Evolutionary conservation across 2,888 invertebrate genomes (phyloP).

Genomic region (Acanthacorydalis orientalis): DNA sequence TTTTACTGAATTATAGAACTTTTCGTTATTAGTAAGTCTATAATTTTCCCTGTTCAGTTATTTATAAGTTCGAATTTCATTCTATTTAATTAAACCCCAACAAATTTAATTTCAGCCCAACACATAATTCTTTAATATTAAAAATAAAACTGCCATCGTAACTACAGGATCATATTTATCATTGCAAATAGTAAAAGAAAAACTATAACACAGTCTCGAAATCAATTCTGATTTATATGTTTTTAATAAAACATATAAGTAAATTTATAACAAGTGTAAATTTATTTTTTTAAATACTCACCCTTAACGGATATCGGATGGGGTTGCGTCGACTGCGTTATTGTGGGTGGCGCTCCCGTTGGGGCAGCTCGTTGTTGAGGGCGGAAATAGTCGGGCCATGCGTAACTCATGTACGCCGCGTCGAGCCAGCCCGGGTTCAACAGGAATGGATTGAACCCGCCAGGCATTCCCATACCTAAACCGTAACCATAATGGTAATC

Average conservation of each 20-base stretch:
- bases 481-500: constrained; percentile 65
- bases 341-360: not conserved
- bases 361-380: constrained; percentile 27
- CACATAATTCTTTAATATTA: no score
- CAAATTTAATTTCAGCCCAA: no score
- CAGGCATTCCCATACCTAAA: constrained; percentile 36
- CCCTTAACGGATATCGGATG: constrained; percentile 12
- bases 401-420: constrained; percentile 64
- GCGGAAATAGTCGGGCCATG: constrained; percentile 51
- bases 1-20: no score
- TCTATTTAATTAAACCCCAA: no score
- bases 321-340: not conserved
- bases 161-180: no score
- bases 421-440: constrained; percentile 75
- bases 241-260: constrained; percentile 43
- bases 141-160: no score
- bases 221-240: constrained; percentile 21
- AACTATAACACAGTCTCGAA: not conserved
- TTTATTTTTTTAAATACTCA: not conserved
- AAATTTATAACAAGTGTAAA: constrained; percentile 5
- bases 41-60: no score
- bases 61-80: no score
- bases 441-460: constrained; percentile 60
- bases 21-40: no score
- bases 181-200: not conserved